Conservation (phyloP, 1,140 invertebrate genomes). For the Rhagoletis pomonella region DNA sequence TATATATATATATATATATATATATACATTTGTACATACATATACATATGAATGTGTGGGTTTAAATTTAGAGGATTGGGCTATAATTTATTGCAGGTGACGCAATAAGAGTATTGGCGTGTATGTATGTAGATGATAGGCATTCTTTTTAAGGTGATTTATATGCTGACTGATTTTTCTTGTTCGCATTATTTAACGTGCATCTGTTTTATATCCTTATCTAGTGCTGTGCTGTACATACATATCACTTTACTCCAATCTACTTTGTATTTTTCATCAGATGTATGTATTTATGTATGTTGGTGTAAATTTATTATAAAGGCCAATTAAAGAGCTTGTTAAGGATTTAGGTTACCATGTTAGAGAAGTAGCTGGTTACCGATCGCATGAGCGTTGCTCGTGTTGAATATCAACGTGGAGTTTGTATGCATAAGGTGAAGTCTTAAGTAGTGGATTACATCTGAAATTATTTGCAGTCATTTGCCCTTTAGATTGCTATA, state of each 20-base stretch:
- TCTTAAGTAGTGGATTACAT: not conserved
- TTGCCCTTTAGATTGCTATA: not conserved
- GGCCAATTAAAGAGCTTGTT: not conserved
- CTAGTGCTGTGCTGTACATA: too few species aligned
- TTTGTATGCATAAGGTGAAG: not conserved
- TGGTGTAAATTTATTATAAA: not conserved
- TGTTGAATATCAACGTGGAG: not conserved
- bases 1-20: not conserved
- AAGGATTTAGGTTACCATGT: not conserved
- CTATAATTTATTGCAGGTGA: slow-evolving; percentile 1
- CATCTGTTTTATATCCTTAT: too few species aligned
- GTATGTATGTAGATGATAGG: not conserved
- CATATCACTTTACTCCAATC: not conserved
- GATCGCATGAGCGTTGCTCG: not conserved
- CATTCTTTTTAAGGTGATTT: too few species aligned
- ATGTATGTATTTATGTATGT: not conserved
- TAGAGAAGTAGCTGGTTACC: not conserved
- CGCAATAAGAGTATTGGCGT: not conserved
- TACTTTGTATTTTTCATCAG: slow-evolving; percentile 3
- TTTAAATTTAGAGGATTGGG: not conserved
- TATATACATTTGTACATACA: not conserved
- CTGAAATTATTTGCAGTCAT: slow-evolving; percentile 6
- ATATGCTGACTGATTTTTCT: too few species aligned
- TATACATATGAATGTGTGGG: not conserved
- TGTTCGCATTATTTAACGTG: too few species aligned